Base-by-base conservation (phyloP, 2,888 invertebrate genomes). In the Andrena fulva region DNA sequence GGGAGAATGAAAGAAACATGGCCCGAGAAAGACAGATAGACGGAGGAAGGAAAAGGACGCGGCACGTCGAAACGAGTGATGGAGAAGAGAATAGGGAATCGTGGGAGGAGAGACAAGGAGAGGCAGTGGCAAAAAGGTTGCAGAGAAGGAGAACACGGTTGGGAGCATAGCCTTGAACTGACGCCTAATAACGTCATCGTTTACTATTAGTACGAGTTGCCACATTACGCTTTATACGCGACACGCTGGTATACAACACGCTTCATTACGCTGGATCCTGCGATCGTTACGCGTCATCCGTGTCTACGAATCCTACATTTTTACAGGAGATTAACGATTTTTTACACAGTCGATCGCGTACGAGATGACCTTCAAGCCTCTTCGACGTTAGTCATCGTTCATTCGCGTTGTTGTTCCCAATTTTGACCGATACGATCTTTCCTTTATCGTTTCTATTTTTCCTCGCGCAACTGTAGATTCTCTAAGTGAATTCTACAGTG, bases 131-230 rank as follows among this genome's bases (percentile, higher is more conserved):
- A 42, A 52, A 74, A 72, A 83, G 60, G 60, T 82, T 69, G 24
- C 60, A 63, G 77, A 70, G 78, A 74, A 67, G 67, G 69, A 66
- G 75, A 80, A 67, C 56, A 77, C 59, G 70, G n/a, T 71, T 1
- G 72, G 24, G 67, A 69, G 31, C 29, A n/a, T 66, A 89, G 83
- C 90, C 90, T 90, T 90, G 90, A 90, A 89, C 90, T 71, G 82
- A 74, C 73, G 82, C 73, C 77, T 72, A 82, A 79, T 84, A 87
- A 83, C 90, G 87, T 89, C 87, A 89, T 84, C 90, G 82, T 86
- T 86, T 60, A 87, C 86, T 87, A 86, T 88, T 89, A 85, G 83
- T 73, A 68, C 77, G 76, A 72, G 82, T 87, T 87, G 82, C 81
- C 80, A 78, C 80, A 82, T 87, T 84, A 76, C 74, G 73, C 67